These are phyloP conservation scores for Mnemiopsis leidyi DNA, from an alignment of 37 sponge, comb jelly and placozoan genomes.

Conservation along the genomic window DNA sequence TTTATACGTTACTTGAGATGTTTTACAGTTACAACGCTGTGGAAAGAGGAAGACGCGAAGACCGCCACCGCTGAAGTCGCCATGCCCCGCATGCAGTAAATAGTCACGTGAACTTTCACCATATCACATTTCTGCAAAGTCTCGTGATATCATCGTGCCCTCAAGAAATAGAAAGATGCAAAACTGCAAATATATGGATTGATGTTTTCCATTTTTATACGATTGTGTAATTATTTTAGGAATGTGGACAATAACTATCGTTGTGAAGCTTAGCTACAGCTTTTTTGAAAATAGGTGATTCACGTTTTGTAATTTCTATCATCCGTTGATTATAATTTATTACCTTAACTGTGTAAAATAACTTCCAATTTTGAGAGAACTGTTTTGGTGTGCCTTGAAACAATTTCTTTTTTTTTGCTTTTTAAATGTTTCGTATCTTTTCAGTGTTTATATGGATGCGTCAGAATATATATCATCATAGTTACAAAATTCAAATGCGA, in stretches of 20 bases:
- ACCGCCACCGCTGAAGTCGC: slow-evolving; percentile 92
- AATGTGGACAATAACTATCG: too few species aligned
- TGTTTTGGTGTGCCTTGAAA: too few species aligned
- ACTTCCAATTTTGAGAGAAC: background rate
- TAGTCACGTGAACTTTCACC: too few species aligned
- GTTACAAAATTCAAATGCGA: too few species aligned
- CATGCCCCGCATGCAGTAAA: slow-evolving; percentile 74
- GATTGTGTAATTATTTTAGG: background rate
- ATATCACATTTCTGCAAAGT: background rate
- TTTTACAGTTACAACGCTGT: slow-evolving; percentile 81
- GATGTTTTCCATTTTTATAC: background rate
- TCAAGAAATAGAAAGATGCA: background rate
- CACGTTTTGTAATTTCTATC: background rate
- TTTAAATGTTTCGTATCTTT: background rate
- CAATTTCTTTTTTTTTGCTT: background rate
- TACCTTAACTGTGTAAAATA: background rate
- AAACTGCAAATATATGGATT: background rate
- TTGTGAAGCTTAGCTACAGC: too few species aligned
- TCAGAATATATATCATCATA: too few species aligned
- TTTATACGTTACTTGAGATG: too few species aligned
- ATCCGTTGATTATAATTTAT: background rate
- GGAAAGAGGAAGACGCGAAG: slow-evolving; percentile 92
- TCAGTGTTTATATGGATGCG: too few species aligned
- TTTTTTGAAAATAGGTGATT: too few species aligned
- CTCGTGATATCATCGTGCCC: background rate